A percentile compares a stretch with the other conserved stretches of the same genome.
Conservation (phyloP, 2,113 vertebrate genomes). For the Sialia sialis region DNA sequence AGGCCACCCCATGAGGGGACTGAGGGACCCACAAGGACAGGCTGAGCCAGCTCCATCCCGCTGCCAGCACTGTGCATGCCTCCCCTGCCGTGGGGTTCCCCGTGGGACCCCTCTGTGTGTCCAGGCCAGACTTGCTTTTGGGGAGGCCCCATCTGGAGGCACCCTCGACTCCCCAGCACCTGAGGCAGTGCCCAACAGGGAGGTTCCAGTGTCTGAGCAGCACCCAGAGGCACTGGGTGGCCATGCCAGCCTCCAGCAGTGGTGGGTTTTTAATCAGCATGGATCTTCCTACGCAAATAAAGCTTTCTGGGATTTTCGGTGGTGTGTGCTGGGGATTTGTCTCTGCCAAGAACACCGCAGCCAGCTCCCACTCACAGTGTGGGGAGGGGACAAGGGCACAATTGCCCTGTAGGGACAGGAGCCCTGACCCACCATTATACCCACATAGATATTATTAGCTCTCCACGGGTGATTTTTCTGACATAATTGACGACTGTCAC, state of each 20-base stretch:
- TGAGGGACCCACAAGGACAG: background rate
- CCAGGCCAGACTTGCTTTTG: background rate
- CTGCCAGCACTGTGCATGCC: background rate
- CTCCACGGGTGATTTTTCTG: background rate
- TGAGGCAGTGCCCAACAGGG: rapidly evolving
- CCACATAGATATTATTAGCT: background rate
- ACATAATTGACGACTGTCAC: background rate
- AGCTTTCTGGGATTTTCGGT: constrained; percentile 39
- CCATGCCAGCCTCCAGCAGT: background rate
- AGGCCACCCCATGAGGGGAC: background rate
- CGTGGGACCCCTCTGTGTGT: rapidly evolving
- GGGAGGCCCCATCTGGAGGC: background rate
- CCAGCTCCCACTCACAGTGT: background rate
- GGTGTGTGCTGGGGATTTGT: background rate
- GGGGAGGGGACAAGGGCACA: background rate
- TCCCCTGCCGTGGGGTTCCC: background rate
- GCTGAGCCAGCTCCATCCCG: background rate
- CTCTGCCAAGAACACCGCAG: background rate
- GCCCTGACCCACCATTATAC: background rate
- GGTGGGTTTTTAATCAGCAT: constrained; percentile 1
- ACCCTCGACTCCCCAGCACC: rapidly evolving
- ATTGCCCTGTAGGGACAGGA: background rate
- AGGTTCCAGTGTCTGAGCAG: background rate
- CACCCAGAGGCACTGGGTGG: rapidly evolving
- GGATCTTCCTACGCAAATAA: constrained; percentile 16